phyloP scores from a whole-genome alignment of 2,888 invertebrate genomes.

The Lasius platythorax region DNA sequence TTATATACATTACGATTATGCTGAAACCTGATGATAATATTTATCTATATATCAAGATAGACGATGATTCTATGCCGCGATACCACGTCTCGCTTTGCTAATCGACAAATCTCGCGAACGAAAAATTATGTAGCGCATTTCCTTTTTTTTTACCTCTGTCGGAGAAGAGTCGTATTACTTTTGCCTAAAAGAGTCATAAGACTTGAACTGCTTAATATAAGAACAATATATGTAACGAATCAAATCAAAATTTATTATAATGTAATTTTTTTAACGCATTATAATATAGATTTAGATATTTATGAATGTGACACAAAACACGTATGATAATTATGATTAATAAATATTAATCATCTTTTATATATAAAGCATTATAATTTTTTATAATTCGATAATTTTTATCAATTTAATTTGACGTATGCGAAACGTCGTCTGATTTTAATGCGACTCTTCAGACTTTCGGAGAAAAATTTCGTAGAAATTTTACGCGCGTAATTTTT shows the following conservation, averaged over 20 bases:
- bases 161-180: slow-evolving; percentile 61
- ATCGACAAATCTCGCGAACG: slow-evolving; percentile 66
- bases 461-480: slow-evolving; percentile 45
- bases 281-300: slow-evolving; percentile 4
- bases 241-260: slow-evolving; percentile 16
- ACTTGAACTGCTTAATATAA: background rate
- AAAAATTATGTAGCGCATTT: slow-evolving; percentile 64
- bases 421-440: background rate
- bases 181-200: background rate
- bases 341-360: background rate
- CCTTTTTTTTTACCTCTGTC: slow-evolving; percentile 55
- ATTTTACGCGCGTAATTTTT: slow-evolving; percentile 42
- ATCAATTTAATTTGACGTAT: background rate
- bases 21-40: slow-evolving; percentile 79
- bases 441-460: slow-evolving; percentile 62
- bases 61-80: slow-evolving; percentile 77
- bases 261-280: slow-evolving; percentile 12
- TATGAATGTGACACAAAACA: slow-evolving; percentile 13
- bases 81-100: slow-evolving; percentile 60
- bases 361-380: background rate
- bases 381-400: background rate
- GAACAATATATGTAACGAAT: background rate
- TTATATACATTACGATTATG: slow-evolving; percentile 80
- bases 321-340: slow-evolving; percentile 27
- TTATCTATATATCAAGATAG: slow-evolving; percentile 78